Base-by-base conservation (phyloP, 2,113 vertebrate genomes). In the Nycticryphes semicollaris region DNA sequence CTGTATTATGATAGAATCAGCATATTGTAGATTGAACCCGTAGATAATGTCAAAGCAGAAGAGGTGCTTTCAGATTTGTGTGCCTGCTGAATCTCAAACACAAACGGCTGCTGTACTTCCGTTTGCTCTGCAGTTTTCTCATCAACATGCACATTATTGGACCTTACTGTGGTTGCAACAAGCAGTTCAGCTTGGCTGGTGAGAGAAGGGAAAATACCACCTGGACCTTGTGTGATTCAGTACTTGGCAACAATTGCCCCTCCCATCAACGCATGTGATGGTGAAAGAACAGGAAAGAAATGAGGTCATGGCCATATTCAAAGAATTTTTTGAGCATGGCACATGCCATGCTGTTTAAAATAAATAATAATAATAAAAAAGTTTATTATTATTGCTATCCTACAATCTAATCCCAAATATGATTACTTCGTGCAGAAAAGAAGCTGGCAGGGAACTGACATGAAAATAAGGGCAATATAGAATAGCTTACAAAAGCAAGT, bases 1-100 rank as follows among this genome's bases (percentile, higher is more conserved):
- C 98, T 98, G 98, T 98, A 98, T 98, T 98, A 98, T 98, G 98
- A 99, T 99, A 98, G 98, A 98, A 99, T 99, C 98, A 98, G 98
- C 98, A 98, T 98, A 98, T 98, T 98, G 98, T 97, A 98, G 98
- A 98, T 98, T 97, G 98, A 97, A 98, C 96, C 95, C 90, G 94
- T 86, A 94, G 98, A 99, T 99, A 98, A 97, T 94, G 98, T 98
- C 98, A 98, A 87, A 68, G 97, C 92, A 95, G 96, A 97, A 97
- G 97, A 94, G 97, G 96, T 25, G 48, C 74, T 97, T 96, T 89
- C 95, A 96, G 96, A 89, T 96, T 79, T 69, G 95, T 85, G 91
- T 92, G 97, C 93, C 83, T 95, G 93, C 95, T 94, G 98, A 98
- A 98, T 98, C 95, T 96, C 97, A 97, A 98, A 97, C 93, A 97